Evolutionary conservation across 53 echinoderm and acorn worm genomes (phyloP).

Genomic region (Holothuria scabra): DNA sequence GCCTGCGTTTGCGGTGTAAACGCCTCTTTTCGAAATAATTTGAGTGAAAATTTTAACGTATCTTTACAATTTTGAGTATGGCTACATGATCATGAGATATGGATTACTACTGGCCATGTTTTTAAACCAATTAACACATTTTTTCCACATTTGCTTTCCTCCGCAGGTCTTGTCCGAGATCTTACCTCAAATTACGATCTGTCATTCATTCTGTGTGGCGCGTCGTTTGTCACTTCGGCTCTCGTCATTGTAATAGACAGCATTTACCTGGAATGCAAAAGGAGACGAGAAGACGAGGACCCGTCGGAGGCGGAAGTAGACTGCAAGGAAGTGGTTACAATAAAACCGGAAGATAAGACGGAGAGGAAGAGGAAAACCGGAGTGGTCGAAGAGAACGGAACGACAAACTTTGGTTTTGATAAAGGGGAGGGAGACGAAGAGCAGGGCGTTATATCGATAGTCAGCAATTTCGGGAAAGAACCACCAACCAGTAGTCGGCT

Average conservation of each 20-base stretch:
- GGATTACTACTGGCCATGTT: too few species aligned
- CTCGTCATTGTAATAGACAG: slow-evolving; percentile 1
- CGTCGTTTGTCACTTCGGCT: neutral
- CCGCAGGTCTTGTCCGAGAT: slow-evolving; percentile 15
- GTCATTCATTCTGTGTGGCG: slow-evolving; percentile 8
- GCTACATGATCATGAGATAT: too few species aligned
- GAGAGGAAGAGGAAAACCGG: neutral
- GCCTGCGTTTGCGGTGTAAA: too few species aligned
- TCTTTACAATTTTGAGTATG: too few species aligned
- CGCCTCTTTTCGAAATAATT: too few species aligned
- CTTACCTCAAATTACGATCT: slow-evolving; percentile 29
- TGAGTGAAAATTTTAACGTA: too few species aligned
- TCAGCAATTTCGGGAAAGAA: neutral
- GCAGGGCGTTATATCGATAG: slow-evolving; percentile 26
- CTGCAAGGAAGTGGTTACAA: neutral
- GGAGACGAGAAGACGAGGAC: neutral
- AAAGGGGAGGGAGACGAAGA: neutral
- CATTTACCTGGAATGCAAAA: neutral
- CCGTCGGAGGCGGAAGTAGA: neutral
- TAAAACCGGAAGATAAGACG: neutral
- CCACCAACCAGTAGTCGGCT: too few species aligned
- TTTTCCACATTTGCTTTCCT: neutral
- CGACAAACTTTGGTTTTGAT: neutral
- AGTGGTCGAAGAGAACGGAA: neutral
- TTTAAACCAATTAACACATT: neutral